Base-by-base conservation (phyloP, 2,888 invertebrate genomes). In the Ophion slaviceki region DNA sequence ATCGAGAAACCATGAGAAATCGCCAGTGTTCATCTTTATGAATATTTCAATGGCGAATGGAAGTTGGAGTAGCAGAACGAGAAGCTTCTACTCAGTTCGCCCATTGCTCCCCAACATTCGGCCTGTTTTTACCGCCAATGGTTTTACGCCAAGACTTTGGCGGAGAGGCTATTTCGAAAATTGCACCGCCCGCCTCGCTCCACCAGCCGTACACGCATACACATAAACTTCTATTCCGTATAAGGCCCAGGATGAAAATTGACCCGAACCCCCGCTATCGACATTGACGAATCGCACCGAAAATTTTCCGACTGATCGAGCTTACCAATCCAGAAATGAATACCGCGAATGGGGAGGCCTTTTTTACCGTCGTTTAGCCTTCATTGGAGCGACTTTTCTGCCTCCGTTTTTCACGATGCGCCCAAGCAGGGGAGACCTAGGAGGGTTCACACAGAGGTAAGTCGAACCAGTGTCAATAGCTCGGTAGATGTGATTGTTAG, bases 1-100 rank as follows among this genome's bases (percentile, higher is more conserved):
- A 80, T 85, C 85, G 80, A 82, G 80, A 36, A 75, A 72, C 82
- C 85, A 82, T 85, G 85, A 85, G 67, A 85, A 85, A 85, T 85
- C 85, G 82, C 80, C 62, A 72, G 82, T 83, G 82, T 82, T 79
- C 82, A 62, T 82, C 82, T 85, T 85, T 80, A 85, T 85, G 85
- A 85, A 85, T 85, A 85, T 85, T 85, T 85, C 85, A 85, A 85
- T 85, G 82, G 57, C 66, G 66, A 74, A 66, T 78, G 40, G 57
- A 74, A 74, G 72, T 66, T 59, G 62, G 61, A 76, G 45, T 53
- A 57, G 40, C 62, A 53, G 76, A 84, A 81, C 67, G 79, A 71
- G 40, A 67, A 71, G 62, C 74, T 70, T 57, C 85, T 82, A 68
- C 71, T 78, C 74, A 66, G 82, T 71, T 59, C 45, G 14, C 53